These are phyloP conservation scores for Campylorhamphus procurvoides DNA, from an alignment of 2,113 vertebrate genomes.

Conservation along the genomic window DNA sequence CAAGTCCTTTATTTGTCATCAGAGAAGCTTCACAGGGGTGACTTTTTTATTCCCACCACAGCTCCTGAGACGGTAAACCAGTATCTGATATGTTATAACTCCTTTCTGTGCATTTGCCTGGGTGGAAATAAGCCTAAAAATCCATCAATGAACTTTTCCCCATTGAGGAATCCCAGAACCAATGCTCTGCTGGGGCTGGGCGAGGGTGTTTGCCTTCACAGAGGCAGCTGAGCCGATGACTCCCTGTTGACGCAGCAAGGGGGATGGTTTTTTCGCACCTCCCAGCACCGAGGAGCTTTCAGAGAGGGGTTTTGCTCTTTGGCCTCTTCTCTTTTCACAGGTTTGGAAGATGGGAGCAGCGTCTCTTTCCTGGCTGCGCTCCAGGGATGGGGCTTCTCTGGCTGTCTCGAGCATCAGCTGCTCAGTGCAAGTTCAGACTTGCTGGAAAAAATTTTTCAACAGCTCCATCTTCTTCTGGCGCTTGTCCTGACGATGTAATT, in stretches of 20 bases:
- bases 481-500: neutral
- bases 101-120: rapidly evolving
- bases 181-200: neutral
- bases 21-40: neutral
- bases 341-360: constrained; percentile 11
- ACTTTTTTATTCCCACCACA: rapidly evolving
- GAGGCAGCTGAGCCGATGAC: neutral
- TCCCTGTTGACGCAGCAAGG: neutral
- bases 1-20: neutral
- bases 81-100: neutral
- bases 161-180: neutral
- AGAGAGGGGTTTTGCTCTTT: neutral
- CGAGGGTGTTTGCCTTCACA: neutral
- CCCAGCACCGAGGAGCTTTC: neutral
- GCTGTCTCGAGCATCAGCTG: constrained; percentile 27
- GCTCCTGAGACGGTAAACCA: rapidly evolving
- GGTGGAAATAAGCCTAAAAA: neutral
- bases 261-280: neutral
- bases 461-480: neutral
- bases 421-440: constrained; percentile 16
- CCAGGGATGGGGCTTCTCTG: constrained; percentile 19
- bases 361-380: neutral
- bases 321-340: constrained; percentile 24
- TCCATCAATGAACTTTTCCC: neutral
- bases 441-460: neutral